Conservation (phyloP, 2,888 invertebrate species). For the Phyllotreta striolata region DNA sequence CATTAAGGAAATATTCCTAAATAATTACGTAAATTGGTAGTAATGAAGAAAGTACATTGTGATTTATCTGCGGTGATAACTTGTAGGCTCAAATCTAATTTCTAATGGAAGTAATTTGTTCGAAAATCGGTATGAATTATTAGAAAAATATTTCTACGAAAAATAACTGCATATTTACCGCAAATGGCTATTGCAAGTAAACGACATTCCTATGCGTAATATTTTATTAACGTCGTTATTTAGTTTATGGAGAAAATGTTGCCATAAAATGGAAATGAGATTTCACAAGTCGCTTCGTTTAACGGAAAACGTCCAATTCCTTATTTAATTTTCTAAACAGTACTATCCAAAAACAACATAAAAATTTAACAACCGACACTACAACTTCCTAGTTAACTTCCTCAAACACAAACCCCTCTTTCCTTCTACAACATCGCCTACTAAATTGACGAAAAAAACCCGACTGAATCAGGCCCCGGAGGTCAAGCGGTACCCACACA, state of each 20-base stretch:
- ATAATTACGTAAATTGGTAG: too few species aligned
- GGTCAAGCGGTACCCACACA: conserved; percentile 90
- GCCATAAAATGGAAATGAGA: conserved; percentile 19
- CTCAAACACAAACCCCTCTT: not conserved
- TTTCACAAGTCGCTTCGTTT: conserved; percentile 28
- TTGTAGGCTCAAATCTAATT: too few species aligned
- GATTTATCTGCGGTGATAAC: too few species aligned
- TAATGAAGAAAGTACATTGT: too few species aligned
- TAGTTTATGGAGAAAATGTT: conserved; percentile 13
- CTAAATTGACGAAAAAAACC: conserved; percentile 34
- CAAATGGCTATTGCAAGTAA: not conserved
- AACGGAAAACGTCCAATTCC: conserved; percentile 20
- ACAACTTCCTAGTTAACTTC: not conserved
- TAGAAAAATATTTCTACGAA: too few species aligned
- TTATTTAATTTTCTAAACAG: conserved; percentile 4
- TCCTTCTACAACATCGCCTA: conserved; percentile 12
- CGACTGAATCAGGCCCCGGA: conserved; percentile 77
- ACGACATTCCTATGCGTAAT: conserved; percentile 23
- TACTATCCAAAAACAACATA: not conserved
- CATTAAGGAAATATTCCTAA: not conserved
- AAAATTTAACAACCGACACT: conserved; percentile 3
- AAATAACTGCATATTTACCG: not conserved
- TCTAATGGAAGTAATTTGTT: too few species aligned
- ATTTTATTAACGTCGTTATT: conserved; percentile 9
- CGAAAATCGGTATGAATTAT: too few species aligned